phyloP scores from a whole-genome alignment of 2,113 vertebrate species.

The Ciconia maguari region DNA sequence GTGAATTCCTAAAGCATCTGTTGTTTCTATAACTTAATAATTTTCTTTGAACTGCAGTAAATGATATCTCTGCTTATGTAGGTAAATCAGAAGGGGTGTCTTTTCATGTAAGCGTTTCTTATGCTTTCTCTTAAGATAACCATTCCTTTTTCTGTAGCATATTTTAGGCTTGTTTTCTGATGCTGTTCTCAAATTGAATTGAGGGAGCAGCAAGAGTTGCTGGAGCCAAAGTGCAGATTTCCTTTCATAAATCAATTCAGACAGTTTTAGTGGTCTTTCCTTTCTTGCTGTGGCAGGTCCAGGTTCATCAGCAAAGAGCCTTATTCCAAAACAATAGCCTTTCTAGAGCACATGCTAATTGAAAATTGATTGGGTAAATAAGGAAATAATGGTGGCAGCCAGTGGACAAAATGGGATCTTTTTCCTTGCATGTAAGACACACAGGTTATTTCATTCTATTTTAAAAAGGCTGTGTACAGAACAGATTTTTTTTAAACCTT shows the following conservation, averaged over 20 bases:
- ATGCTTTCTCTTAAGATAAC: background rate
- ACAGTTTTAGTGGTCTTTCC: background rate
- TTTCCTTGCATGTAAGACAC: background rate
- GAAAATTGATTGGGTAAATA: background rate
- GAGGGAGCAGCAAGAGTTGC: background rate
- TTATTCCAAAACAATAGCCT: background rate
- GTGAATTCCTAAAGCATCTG: background rate
- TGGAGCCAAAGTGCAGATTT: background rate
- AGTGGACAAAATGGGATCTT: background rate
- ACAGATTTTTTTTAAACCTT: background rate
- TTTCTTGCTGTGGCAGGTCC: background rate
- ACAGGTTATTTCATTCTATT: background rate
- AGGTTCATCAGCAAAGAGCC: background rate
- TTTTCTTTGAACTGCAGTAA: background rate
- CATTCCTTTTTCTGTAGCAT: background rate
- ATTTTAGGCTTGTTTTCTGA: background rate
- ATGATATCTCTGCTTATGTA: background rate
- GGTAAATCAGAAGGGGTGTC: background rate
- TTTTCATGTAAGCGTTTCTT: background rate
- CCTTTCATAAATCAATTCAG: background rate
- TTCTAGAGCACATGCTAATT: background rate
- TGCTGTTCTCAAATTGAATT: background rate
- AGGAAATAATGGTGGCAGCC: background rate
- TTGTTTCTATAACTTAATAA: background rate
- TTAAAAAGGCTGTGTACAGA: background rate